Evolutionary conservation across 2,888 invertebrate genomes (phyloP), one percentile per base, ranked within the genome.

Genomic region (Heliconius charithonia): DNA sequence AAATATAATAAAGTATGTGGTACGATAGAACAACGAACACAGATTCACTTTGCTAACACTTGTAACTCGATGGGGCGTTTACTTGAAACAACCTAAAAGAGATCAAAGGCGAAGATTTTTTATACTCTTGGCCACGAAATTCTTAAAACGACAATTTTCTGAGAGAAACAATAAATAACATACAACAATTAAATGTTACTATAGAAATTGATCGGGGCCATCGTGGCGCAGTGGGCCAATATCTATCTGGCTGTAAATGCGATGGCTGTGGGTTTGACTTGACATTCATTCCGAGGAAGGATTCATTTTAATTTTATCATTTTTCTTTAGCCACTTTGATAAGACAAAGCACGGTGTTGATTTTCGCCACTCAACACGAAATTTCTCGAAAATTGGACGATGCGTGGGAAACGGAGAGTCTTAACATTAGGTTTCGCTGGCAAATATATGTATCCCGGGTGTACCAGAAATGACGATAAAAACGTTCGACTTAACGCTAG

Each of bases 71-170:
- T 69, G 69, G 41, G 69, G 41, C 69, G 69, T 16, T 41, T 67
- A 37, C 67, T 67, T 69, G 41, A 41, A 41, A 25, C 69, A 45
- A 69, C 69, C 41, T 25, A 25, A 69, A 67, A 69, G 69, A 69
- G 69, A 69, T 45, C 37, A 37, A 67, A 67, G n/a, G 67, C n/a
- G 67, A n/a, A 37, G n/a, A 13, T 67, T 67, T 51, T 37, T 67
- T 67, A 67, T 13, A 67, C 67, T n/a, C 69, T 69, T 69, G 25
- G 27, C 27, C 69, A 69, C 69, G 45, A 41, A 45, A 45, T 25
- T 45, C 45, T 45, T 25, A 25, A 27, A 41, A 45, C 45, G 25
- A 7, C 25, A 45, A 45, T 45, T 41, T 69, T 69, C 7, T 45
- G n/a, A 32, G 22, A 37, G 37, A 67, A 37, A 32, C 27, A 66